Evolutionary conservation across 2,797 vertebrate species (phyloP).

Genomic region (Chrysocyon brachyurus): DNA sequence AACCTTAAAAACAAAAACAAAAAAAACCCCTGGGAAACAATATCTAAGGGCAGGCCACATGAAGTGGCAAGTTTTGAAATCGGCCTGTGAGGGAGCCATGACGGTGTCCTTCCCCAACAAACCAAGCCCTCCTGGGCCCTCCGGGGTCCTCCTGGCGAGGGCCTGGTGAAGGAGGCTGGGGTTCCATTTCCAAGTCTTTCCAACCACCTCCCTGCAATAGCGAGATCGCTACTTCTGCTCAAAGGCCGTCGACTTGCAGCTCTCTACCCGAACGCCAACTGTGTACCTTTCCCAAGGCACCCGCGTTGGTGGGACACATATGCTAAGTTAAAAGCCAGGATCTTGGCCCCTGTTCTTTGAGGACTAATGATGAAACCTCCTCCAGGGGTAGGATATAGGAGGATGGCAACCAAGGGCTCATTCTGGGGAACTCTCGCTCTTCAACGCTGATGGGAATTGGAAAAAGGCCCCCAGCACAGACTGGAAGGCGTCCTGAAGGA

Average conservation of each 20-base stretch:
- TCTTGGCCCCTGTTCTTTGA: background rate
- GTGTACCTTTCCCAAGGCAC: background rate
- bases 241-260: background rate
- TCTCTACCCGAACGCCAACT: background rate
- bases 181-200: background rate
- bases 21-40: background rate
- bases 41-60: background rate
- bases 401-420: background rate
- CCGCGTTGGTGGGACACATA: rapidly evolving
- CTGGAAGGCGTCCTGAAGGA: background rate
- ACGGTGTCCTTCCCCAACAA: background rate
- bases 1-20: no score
- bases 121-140: background rate
- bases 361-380: background rate
- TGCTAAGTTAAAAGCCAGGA: background rate
- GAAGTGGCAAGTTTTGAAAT: background rate
- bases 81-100: background rate
- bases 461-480: background rate
- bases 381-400: background rate
- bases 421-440: background rate
- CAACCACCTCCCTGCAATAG: background rate
- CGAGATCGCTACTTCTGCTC: rapidly evolving
- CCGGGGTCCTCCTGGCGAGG: background rate
- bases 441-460: background rate
- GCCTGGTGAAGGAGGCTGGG: background rate